Evolutionary conservation across 2,113 vertebrate species (phyloP), one percentile per base, ranked within the genome.

Genomic region (Brachyhypopomus gauderio): DNA sequence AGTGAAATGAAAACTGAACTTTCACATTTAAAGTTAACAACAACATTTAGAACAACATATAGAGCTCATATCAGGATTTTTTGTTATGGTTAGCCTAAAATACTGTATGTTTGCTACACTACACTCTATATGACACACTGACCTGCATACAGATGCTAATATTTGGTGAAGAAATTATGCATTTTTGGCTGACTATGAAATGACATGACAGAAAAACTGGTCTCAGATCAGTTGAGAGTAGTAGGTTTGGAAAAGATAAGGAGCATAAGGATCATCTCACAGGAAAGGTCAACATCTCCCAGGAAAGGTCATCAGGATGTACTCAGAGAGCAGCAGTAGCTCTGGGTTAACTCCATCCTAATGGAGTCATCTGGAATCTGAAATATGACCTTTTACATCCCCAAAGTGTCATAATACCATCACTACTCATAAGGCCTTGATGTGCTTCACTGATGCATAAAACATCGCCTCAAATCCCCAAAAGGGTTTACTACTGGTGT

Each of bases 11-110:
- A 52, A 52, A 14, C 9, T 52, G 45, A 52, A 52, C 9, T 45
- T 45, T 45, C 9, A 45, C 41, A 45, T 8, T 14, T 14, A 52
- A 52, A 14, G 7, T 70, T 8, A 41, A 41, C n/a, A 30, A 58
- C 77, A 58, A 17, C 58, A n/a, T 70, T 66, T 56, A 38, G 45
- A 1, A 78, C 45, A 5, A 9, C 67, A 77, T 64, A 41, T 30
- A 76, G 14, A 63, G 3, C 48, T 78, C 8, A 5, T 69, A 56
- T 71, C 2, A 27, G 38, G 17, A 38, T 11, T 0, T 23, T 30
- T 67, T 8, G 20, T 23, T 25, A 45, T 19, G 11, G 62, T 8
- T 14, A 67, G 52, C 7, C 12, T 4, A 30, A 69, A 17, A n/a
- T n/a, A n/a, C n/a, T n/a, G 45, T 16, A 20, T 52, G 25, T 36